phyloP scores from a whole-genome alignment of 2,113 vertebrate genomes.

The Perca flavescens region DNA sequence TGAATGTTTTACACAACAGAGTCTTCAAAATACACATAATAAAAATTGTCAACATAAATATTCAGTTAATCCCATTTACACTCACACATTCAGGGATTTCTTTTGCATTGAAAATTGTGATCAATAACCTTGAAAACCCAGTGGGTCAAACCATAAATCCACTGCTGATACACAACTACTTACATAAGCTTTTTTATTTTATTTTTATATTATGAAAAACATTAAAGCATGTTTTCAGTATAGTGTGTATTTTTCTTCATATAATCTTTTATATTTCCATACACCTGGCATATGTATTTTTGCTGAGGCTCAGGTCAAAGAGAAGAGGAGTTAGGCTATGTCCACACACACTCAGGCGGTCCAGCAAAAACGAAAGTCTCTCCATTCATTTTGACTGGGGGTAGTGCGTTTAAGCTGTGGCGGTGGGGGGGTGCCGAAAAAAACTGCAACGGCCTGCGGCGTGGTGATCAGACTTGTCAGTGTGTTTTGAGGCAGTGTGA shows the following conservation, averaged over 20 bases:
- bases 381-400: too few relatives aligned
- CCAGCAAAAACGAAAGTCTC: too few relatives aligned
- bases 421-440: too few relatives aligned
- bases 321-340: not conserved
- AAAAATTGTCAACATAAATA: not conserved
- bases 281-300: constrained; percentile 20
- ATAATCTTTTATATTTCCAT: constrained; percentile 36
- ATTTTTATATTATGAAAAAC: constrained; percentile 50
- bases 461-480: too few relatives aligned
- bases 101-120: constrained; percentile 33
- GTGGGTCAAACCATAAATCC: constrained; percentile 5
- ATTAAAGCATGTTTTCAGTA: constrained; percentile 59
- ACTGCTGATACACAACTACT: constrained; percentile 32
- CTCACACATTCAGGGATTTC: constrained; percentile 35
- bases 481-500: too few relatives aligned
- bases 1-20: not conserved
- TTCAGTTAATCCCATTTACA: not conserved
- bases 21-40: not conserved
- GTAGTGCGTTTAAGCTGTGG: too few relatives aligned
- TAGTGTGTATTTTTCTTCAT: constrained; percentile 46
- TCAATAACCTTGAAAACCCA: not conserved
- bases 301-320: constrained; percentile 29
- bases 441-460: too few relatives aligned
- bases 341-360: too few relatives aligned
- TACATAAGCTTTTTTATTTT: constrained; percentile 50